Percentiles rank a stretch among this genome's conserved stretches.
phyloP scores from a whole-genome alignment of 92 coral and sea anemone species.

The Porites rus region DNA sequence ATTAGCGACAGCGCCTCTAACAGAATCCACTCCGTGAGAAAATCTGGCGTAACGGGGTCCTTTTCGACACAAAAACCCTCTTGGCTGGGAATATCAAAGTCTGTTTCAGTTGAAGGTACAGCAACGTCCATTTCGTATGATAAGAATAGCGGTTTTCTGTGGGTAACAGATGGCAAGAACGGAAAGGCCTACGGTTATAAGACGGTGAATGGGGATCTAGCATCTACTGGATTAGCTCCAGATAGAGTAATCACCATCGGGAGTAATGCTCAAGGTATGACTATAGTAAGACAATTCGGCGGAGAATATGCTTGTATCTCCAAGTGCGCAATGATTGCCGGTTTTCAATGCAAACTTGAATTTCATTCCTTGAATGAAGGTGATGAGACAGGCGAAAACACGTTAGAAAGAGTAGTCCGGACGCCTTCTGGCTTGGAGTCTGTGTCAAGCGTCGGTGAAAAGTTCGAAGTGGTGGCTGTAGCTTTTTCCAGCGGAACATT shows the following conservation, averaged over 20 bases:
- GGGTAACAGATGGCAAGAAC: slow-evolving; percentile 82
- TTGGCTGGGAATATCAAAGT: slow-evolving; percentile 59
- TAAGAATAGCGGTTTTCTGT: slow-evolving; percentile 67
- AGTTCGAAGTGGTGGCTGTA: slow-evolving; percentile 60
- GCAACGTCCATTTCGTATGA: slow-evolving; percentile 93
- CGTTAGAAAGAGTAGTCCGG: slow-evolving; percentile 89
- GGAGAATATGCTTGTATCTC: slow-evolving; percentile 85
- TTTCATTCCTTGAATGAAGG: slow-evolving; percentile 77
- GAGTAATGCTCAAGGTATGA: slow-evolving; percentile 86
- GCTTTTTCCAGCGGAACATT: slow-evolving; percentile 95
- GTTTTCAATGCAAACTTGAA: slow-evolving; percentile 94
- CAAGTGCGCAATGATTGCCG: slow-evolving; percentile 86
- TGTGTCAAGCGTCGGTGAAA: slow-evolving; percentile 71
- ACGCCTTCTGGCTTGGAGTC: slow-evolving; percentile 97
- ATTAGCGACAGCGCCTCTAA: slow-evolving; percentile 74
- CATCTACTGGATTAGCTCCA: slow-evolving; percentile 54
- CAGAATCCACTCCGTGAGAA: slow-evolving; percentile 68
- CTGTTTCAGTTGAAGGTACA: slow-evolving; percentile 62
- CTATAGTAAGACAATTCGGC: slow-evolving; percentile 88
- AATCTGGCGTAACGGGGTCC: slow-evolving; percentile 68
- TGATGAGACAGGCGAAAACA: slow-evolving; percentile 71
- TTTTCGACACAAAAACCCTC: slow-evolving; percentile 72
- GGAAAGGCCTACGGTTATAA: slow-evolving; percentile 86
- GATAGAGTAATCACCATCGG: slow-evolving; percentile 77
- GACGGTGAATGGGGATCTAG: slow-evolving; percentile 78